Evolutionary conservation across 2,797 vertebrate species (phyloP), one percentile per base, ranked within the genome.

Genomic region (Hoplostethus mediterraneus): DNA sequence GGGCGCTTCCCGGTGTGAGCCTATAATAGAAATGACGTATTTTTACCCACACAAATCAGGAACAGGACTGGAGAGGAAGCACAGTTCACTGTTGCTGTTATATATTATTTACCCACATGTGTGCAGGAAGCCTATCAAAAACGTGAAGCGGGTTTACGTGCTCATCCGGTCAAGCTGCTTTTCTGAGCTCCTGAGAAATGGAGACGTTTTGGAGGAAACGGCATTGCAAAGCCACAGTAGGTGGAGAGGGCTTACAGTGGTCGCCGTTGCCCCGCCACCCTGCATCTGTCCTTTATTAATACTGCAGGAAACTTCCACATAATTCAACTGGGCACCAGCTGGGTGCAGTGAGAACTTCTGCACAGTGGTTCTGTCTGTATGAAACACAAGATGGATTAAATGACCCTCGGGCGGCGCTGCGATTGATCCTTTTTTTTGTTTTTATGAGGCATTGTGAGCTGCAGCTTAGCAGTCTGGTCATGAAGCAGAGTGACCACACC

Each of bases 401-500:
- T 28, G 21, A 55, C n/a, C 68, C 52, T 48, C 36, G 8, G 66
- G 51, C 65, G 38, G 66, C 28, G 21, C 48, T 36, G 55, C 59
- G 83, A 84, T 83, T 63, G 67, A 82, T 89, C 1, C 21, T 21
- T 76, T 72, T 55, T 63, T 81, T 64, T 55, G 61, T 81, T 64
- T 73, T 83, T 64, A 67, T 36, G 28, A 56, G 47, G n/a, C 75
- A 69, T 13, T 21, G 56, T 47, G 52, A 76, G 79, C 65, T 69
- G 82, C 21, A 21, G 21, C 1, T 21, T 21, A 21, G 21, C 21
- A 21, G 21, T 21, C 21, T 21, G 21, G 21, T 21, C 21, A 21
- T 21, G 21, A 21, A 21, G 21, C 67, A 77, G 75, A 73, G 55
- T 51, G 81, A 76, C 85, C 89, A 81, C 84, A 73, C 84, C 84